phyloP scores from a whole-genome alignment of 2,797 vertebrate genomes.

The Squalus acanthias region DNA sequence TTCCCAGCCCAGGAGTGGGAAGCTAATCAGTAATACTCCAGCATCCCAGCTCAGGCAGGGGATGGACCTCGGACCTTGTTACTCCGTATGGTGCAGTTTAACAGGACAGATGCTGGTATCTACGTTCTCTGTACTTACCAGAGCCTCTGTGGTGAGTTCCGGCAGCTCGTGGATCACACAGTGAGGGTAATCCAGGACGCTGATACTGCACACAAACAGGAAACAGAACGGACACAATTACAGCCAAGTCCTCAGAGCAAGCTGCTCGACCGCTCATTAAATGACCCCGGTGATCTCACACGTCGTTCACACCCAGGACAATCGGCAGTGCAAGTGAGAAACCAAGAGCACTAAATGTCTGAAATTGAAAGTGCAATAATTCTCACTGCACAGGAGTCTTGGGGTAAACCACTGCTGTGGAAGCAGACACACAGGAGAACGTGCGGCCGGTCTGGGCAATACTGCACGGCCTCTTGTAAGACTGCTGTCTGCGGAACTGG shows the following conservation, averaged over 20 bases:
- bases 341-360: too few species aligned
- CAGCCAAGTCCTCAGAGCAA: too few species aligned
- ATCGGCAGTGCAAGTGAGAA: too few species aligned
- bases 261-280: neutral
- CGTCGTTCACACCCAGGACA: neutral
- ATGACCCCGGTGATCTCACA: neutral
- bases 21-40: neutral
- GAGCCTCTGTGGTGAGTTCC: slow-evolving; percentile 85
- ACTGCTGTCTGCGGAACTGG: neutral
- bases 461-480: neutral
- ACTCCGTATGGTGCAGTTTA: neutral
- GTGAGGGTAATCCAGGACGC: slow-evolving; percentile 81
- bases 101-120: neutral
- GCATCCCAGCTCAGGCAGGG: neutral
- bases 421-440: neutral
- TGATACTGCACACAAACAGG: slow-evolving; percentile 64
- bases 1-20: neutral
- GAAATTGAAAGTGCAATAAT: neutral
- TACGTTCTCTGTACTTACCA: slow-evolving; percentile 67
- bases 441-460: neutral
- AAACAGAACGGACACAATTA: neutral
- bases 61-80: neutral
- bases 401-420: too few species aligned
- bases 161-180: slow-evolving; percentile 84
- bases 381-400: neutral